Conservation (phyloP, 2,113 vertebrate genomes). For the Sinocyclocheilus anshuiensis region DNA sequence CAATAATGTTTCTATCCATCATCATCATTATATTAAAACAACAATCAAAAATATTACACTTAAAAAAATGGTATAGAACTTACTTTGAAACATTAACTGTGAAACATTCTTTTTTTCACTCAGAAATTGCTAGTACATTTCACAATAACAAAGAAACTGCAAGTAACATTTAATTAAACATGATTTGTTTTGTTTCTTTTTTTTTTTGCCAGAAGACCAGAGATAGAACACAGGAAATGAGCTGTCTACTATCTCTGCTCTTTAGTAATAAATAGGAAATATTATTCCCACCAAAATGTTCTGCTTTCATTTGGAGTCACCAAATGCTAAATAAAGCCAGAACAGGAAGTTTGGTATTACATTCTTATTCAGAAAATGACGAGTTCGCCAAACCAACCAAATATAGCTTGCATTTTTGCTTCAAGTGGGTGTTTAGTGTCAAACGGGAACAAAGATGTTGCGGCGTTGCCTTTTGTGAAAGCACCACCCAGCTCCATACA, state of each 20-base stretch:
- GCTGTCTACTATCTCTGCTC: background rate
- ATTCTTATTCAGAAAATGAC: constrained; percentile 3
- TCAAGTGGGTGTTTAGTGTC: constrained; percentile 44
- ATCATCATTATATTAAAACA: background rate
- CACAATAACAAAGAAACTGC: no score
- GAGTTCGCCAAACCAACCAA: background rate
- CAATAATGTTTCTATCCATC: background rate
- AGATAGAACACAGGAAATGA: background rate
- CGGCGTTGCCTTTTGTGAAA: constrained; percentile 9
- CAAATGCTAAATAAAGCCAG: background rate
- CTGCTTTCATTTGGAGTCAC: constrained; percentile 17
- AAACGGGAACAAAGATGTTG: constrained; percentile 42
- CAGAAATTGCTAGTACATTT: no score
- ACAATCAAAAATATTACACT: background rate
- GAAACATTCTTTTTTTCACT: no score
- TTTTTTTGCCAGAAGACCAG: background rate
- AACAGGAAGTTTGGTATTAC: background rate
- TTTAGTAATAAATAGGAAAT: background rate
- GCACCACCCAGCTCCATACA: constrained; percentile 32
- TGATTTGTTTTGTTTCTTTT: background rate
- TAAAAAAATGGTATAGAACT: no score
- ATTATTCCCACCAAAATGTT: background rate
- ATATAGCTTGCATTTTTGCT: constrained; percentile 14
- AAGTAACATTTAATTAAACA: no score
- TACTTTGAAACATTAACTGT: no score